phyloP scores from a whole-genome alignment of 92 coral and sea anemone genomes.

The Porites lobata region DNA sequence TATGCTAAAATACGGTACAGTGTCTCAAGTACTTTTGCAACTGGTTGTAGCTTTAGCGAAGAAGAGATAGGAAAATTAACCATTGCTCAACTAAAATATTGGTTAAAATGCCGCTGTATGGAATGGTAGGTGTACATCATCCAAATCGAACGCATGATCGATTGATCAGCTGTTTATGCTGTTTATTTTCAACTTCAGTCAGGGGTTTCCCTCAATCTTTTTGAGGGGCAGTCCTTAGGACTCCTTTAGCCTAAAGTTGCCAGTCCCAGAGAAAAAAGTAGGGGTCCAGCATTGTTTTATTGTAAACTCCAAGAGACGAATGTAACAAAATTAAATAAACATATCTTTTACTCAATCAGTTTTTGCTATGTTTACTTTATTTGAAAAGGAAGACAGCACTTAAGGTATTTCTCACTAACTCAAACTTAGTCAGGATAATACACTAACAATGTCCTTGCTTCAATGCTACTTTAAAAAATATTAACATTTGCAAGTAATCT shows the following conservation, averaged over 20 bases:
- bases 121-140: too few relatives aligned
- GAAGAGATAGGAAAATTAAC: too few relatives aligned
- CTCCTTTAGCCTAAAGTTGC: not conserved
- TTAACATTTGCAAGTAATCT: not conserved
- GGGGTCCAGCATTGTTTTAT: not conserved
- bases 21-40: too few relatives aligned
- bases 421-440: not conserved
- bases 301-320: not conserved
- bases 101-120: too few relatives aligned
- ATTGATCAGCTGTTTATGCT: too few relatives aligned
- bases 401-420: too few relatives aligned
- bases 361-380: too few relatives aligned
- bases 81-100: too few relatives aligned
- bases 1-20: too few relatives aligned
- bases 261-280: not conserved
- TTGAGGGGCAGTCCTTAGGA: not conserved
- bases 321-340: not conserved
- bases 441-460: not conserved
- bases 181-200: not conserved
- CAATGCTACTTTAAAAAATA: not conserved
- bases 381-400: not conserved
- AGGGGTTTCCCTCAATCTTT: constrained; percentile 7
- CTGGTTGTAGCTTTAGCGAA: too few relatives aligned
- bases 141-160: too few relatives aligned
- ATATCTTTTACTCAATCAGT: not conserved